These are phyloP conservation scores for Bombus sylvicola DNA, from an alignment of 1,140 invertebrate species.

Conservation along the genomic window DNA sequence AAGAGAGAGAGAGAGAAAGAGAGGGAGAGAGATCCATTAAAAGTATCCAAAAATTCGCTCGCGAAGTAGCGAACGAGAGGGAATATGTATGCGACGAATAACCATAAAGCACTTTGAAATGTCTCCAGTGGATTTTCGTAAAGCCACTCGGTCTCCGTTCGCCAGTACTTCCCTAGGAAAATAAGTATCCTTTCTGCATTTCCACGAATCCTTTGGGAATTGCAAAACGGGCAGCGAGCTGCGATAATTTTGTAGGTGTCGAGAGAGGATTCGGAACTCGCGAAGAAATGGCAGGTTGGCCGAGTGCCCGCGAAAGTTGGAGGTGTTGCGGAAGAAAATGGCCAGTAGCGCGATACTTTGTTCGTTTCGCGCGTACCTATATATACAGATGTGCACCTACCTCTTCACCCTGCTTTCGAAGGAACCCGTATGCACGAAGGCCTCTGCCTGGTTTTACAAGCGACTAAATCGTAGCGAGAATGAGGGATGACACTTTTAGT, in stretches of 20 bases:
- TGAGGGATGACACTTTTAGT: slow-evolving; percentile 76
- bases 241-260: slow-evolving; percentile 65
- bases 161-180: slow-evolving; percentile 44
- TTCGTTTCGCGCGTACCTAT: not conserved
- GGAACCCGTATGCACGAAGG: not conserved
- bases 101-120: slow-evolving; percentile 56
- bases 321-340: slow-evolving; percentile 58
- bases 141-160: slow-evolving; percentile 48
- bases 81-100: slow-evolving; percentile 52
- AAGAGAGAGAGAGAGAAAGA: too few species aligned
- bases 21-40: not conserved
- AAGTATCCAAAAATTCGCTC: not conserved
- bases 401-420: too few species aligned
- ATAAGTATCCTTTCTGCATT: slow-evolving; percentile 61
- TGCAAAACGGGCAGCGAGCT: slow-evolving; percentile 60
- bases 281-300: slow-evolving; percentile 62
- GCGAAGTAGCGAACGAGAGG: not conserved
- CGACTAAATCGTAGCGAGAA: slow-evolving; percentile 55
- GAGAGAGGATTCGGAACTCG: slow-evolving; percentile 55
- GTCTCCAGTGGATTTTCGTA: slow-evolving; percentile 58
- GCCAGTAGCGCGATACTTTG: slow-evolving; percentile 13
- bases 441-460: not conserved
- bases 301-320: slow-evolving; percentile 54
- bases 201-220: slow-evolving; percentile 57
- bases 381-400: not conserved